Evolutionary conservation across 2,113 vertebrate species (phyloP).

Genomic region (Caranx ignobilis): DNA sequence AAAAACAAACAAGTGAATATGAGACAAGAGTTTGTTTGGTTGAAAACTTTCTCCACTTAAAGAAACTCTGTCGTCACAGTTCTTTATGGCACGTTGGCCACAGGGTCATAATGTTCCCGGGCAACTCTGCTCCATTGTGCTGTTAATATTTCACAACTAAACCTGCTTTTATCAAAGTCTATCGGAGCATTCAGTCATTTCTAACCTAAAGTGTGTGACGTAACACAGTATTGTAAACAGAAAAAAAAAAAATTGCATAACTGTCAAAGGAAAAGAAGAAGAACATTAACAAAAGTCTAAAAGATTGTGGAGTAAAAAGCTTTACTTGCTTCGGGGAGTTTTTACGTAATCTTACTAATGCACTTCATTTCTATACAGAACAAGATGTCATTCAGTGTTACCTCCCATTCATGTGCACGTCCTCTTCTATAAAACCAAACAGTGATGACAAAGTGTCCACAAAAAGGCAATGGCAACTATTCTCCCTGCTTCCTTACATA

Average conservation of each 20-base stretch:
- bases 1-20: too few relatives aligned
- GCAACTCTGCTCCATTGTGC: background rate
- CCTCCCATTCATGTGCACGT: conserved; percentile 28
- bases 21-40: too few relatives aligned
- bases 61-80: background rate
- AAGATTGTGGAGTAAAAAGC: conserved; percentile 28
- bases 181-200: background rate
- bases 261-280: background rate
- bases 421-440: conserved; percentile 14
- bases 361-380: conserved; percentile 40
- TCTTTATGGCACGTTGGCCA: background rate
- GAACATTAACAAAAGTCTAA: conserved; percentile 27
- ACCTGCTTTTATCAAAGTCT: conserved; percentile 1
- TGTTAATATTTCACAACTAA: background rate
- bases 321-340: conserved; percentile 44
- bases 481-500: background rate
- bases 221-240: conserved; percentile 15
- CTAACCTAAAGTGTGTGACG: conserved; percentile 22
- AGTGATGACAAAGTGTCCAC: conserved; percentile 8
- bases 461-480: conserved; percentile 7
- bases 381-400: conserved; percentile 24
- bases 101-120: background rate
- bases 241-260: background rate
- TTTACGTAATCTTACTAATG: conserved; percentile 52
- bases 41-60: background rate